These are phyloP conservation scores for Drosophila antonietae DNA, from an alignment of 2,888 invertebrate genomes.

Conservation along the genomic window DNA sequence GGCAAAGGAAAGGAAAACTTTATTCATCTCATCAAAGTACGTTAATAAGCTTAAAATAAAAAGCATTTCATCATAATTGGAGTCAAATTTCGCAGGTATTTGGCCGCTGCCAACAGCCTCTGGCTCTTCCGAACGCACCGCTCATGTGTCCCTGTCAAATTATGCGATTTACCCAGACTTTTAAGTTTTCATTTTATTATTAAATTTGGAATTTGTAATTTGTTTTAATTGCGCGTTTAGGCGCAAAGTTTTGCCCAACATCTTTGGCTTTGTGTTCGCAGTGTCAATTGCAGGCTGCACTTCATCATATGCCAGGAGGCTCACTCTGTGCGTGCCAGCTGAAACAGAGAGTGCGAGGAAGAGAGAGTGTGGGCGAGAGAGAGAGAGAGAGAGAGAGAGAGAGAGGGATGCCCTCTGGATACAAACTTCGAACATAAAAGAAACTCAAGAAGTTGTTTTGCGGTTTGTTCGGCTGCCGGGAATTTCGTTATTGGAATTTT, in stretches of 20 bases:
- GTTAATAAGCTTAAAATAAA: constrained; percentile 4
- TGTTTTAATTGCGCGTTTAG: constrained; percentile 67
- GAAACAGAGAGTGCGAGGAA: not conserved
- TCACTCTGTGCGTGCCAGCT: not conserved
- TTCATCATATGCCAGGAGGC: constrained; percentile 18
- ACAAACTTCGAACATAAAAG: constrained; percentile 48
- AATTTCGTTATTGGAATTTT: constrained; percentile 76
- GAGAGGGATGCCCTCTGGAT: constrained; percentile 4
- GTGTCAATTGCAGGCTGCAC: constrained; percentile 61
- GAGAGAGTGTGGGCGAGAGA: not conserved
- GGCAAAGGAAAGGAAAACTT: not conserved
- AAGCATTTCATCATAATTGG: constrained; percentile 3
- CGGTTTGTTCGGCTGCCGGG: constrained; percentile 31
- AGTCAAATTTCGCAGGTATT: constrained; percentile 3
- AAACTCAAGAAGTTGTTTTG: constrained; percentile 51
- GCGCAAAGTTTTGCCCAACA: constrained; percentile 55
- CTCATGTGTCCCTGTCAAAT: not conserved
- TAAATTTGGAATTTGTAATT: constrained; percentile 45
- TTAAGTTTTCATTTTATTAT: constrained; percentile 20
- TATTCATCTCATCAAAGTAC: constrained; percentile 5
- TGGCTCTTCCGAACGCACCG: not conserved
- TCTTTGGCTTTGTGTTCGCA: not conserved
- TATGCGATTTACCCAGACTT: not conserved
- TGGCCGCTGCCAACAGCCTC: not conserved
- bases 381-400: not conserved